Conservation (phyloP, 2,797 vertebrate genomes). For the Hydrophis major region DNA sequence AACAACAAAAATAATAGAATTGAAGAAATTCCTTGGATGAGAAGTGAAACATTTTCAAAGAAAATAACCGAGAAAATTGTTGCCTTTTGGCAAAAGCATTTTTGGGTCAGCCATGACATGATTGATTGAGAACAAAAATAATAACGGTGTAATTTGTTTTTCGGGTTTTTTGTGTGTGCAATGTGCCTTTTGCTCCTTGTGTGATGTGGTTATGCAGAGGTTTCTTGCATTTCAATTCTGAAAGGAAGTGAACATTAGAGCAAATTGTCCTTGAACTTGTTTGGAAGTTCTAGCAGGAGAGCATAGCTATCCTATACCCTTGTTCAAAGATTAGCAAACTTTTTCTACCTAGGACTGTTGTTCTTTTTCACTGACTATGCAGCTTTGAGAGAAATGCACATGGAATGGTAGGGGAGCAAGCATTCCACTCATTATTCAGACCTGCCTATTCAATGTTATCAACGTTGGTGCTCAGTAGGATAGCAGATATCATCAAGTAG, state of each 20-base stretch:
- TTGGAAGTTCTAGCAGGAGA: background rate
- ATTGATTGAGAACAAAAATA: background rate
- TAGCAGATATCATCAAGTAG: background rate
- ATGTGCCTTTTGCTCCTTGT: background rate
- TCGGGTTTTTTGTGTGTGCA: background rate
- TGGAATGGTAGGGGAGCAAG: background rate
- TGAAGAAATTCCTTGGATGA: background rate
- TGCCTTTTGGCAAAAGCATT: background rate
- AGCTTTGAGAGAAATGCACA: background rate
- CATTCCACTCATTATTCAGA: background rate
- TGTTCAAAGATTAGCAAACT: background rate
- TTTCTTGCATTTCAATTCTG: background rate
- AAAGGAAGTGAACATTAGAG: background rate
- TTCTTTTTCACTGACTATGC: background rate
- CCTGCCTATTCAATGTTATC: background rate
- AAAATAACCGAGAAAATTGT: background rate
- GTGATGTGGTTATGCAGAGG: background rate
- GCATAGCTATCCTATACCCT: background rate
- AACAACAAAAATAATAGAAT: background rate
- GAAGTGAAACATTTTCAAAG: background rate
- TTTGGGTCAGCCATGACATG: background rate
- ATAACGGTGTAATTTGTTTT: background rate
- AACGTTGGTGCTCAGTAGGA: background rate
- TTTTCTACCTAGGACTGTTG: background rate
- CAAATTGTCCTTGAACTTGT: background rate